Conservation (phyloP, 2,888 invertebrate genomes). For the Diplolepis rosae region DNA sequence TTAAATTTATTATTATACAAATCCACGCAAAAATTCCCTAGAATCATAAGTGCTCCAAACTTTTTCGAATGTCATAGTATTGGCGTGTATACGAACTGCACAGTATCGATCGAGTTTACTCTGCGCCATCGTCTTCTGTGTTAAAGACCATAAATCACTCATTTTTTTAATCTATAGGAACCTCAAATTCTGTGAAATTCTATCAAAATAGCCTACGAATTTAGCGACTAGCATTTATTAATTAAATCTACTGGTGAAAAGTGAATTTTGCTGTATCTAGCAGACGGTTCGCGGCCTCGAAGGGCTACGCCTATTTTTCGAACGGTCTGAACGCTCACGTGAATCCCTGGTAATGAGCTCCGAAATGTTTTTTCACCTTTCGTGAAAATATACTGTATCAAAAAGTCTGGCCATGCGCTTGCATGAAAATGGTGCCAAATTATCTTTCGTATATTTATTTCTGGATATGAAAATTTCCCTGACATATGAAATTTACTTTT, state of each 20-base stretch:
- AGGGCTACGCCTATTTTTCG: constrained; percentile 70
- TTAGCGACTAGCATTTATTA: background rate
- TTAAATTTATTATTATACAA: background rate
- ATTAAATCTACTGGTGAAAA: background rate
- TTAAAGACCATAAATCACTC: background rate
- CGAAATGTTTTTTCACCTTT: constrained; percentile 30
- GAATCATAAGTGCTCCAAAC: background rate
- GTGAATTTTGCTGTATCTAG: constrained; percentile 39
- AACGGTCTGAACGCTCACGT: constrained; percentile 65
- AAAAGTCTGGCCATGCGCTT: background rate
- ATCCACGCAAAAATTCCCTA: background rate
- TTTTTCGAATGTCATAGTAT: background rate
- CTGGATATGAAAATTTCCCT: background rate
- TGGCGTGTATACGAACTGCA: constrained; percentile 38
- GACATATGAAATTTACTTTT: background rate
- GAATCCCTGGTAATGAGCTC: constrained; percentile 55
- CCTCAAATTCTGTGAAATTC: background rate
- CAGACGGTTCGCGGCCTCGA: constrained; percentile 54
- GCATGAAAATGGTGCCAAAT: background rate
- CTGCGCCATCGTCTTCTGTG: constrained; percentile 27
- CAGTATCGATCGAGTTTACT: constrained; percentile 43
- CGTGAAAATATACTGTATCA: background rate
- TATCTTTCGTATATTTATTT: background rate
- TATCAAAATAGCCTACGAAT: background rate
- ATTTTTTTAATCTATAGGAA: background rate